Evolutionary conservation across 2,113 vertebrate species (phyloP).

Genomic region (Corythornis cristatus): DNA sequence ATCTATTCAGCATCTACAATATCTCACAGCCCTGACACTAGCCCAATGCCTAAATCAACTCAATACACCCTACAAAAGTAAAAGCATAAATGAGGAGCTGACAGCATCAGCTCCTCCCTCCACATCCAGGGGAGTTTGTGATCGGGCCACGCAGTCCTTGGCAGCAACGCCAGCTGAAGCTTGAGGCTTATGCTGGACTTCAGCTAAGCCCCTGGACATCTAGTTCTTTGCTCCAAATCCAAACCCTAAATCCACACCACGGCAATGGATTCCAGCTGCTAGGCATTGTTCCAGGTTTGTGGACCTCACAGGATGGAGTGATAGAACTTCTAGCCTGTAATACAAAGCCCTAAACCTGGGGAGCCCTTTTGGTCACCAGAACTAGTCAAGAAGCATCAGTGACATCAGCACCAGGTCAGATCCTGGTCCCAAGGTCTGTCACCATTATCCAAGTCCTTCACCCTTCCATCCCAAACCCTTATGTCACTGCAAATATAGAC

Average conservation of each 20-base stretch:
- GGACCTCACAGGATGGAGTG: not conserved
- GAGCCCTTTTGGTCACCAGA: not conserved
- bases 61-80: not conserved
- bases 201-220: not conserved
- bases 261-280: not conserved
- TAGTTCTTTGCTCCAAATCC: not conserved
- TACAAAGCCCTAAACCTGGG: not conserved
- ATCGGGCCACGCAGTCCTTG: not conserved
- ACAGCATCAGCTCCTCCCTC: not conserved
- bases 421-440: not conserved
- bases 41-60: not conserved
- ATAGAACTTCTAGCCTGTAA: not conserved
- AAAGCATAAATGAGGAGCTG: not conserved
- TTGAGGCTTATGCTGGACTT: not conserved
- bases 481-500: not conserved
- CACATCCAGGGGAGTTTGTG: not conserved
- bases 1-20: not conserved
- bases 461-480: not conserved
- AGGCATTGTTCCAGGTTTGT: not conserved
- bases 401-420: not conserved
- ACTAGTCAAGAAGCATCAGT: not conserved
- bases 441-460: not conserved
- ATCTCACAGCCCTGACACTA: not conserved
- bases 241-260: not conserved
- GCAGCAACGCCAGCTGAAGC: too few species aligned